phyloP scores from a whole-genome alignment of 2,113 vertebrate species.

The Cettia cetti region DNA sequence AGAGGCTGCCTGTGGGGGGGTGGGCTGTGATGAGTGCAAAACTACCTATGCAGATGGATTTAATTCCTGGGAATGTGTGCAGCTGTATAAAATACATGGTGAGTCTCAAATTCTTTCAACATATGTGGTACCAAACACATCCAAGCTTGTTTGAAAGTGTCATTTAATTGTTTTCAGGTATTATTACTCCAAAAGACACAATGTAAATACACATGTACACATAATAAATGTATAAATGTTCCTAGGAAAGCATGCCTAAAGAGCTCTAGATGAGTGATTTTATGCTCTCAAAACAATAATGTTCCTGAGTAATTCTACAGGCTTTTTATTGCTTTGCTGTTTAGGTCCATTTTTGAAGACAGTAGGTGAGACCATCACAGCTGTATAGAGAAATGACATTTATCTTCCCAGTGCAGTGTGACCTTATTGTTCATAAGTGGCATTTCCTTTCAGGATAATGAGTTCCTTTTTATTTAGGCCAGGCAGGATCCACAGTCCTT shows the following conservation, averaged over 20 bases:
- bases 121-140: background rate
- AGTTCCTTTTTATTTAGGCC: constrained; percentile 21
- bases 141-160: background rate
- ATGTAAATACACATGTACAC: background rate
- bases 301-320: background rate
- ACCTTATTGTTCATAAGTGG: background rate
- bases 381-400: background rate
- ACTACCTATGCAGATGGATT: background rate
- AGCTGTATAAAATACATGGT: background rate
- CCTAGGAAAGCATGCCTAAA: background rate
- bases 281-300: background rate
- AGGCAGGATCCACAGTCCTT: background rate
- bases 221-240: background rate
- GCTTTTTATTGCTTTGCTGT: background rate
- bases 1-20: background rate
- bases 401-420: background rate
- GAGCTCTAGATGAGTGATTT: background rate
- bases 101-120: background rate
- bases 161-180: background rate
- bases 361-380: background rate
- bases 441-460: constrained; percentile 7
- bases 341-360: background rate
- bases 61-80: background rate
- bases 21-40: background rate
- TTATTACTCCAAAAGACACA: background rate